Base-by-base conservation (phyloP, 2,888 invertebrate species). In the Busseola fusca region DNA sequence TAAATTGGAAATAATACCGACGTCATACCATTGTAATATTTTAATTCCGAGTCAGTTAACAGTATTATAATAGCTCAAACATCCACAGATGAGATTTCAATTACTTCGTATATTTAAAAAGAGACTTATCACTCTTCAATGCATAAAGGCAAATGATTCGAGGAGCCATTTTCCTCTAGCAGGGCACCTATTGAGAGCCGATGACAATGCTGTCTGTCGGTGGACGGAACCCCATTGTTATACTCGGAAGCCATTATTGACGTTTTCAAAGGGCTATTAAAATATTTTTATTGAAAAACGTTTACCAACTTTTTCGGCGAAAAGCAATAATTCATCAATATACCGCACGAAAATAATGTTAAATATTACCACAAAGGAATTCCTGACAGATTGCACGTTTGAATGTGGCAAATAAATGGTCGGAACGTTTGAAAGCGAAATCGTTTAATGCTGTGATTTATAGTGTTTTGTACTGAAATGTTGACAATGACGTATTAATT, bases 201-300 rank as follows among this genome's bases (percentile, higher is more conserved):
- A 84, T 90, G 89, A 95, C 94, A 94, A 94, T 93, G 91, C 91
- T 87, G 89, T 86, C 91, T 89, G 92, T 88, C 93, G 89, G 88
- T 92, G 90, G 92, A 93, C 93, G 93, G 92, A 93, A 91, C 89
- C 88, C 92, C 86, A 93, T 94, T 95, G 94, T 94, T 91, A 91
- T 90, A 88, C 89, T 90, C 92, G 94, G 93, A 94, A 94, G 92
- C 93, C 93, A 93, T 93, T 94, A 94, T 93, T 93, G 93, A 94
- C 92, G 89, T 93, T 93, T 93, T 93, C 92, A 94, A 94, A 93
- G 91, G 91, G 90, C 93, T 91, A 92, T 94, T 93, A 93, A 92
- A 93, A 91, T 91, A 90, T 91, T 90, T 90, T 90, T 92, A 91
- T 91, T 91, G 91, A 92, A 91, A 91, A 92, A 87, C 91, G 91